These are phyloP conservation scores for Allolobophora icterica DNA, from an alignment of 2,888 invertebrate genomes.

Conservation along the genomic window DNA sequence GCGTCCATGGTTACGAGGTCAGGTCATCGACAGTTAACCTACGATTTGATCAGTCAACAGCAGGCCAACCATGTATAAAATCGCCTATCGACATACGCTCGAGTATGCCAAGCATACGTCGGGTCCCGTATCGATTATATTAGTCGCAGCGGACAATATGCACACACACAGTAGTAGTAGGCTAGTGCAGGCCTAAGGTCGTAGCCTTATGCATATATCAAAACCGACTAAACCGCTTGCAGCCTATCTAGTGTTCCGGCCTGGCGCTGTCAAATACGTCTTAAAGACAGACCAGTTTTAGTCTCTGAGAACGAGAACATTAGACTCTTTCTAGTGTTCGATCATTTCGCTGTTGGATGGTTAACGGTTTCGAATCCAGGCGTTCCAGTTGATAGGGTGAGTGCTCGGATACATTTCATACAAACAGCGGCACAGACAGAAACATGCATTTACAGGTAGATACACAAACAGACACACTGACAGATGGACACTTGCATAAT, in stretches of 20 bases:
- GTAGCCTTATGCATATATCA: neutral
- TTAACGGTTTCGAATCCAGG: neutral
- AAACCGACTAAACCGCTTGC: neutral
- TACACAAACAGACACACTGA: neutral
- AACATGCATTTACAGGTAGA: neutral
- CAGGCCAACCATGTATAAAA: neutral
- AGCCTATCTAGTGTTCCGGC: neutral
- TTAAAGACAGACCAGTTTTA: neutral
- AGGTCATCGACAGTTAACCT: conserved; percentile 5
- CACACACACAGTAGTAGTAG: neutral
- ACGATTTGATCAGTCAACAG: conserved; percentile 6
- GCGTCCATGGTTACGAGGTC: neutral
- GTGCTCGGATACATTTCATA: neutral
- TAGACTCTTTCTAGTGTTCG: neutral
- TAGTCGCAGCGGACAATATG: neutral
- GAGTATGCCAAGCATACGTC: neutral
- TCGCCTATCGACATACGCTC: neutral
- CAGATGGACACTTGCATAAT: neutral
- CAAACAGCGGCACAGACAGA: neutral
- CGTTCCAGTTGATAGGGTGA: conserved; percentile 8
- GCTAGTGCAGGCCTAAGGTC: conserved; percentile 1
- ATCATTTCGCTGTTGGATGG: neutral
- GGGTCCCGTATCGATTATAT: neutral
- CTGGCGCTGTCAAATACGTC: neutral
- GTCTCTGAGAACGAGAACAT: neutral